phyloP scores from a whole-genome alignment of 2,797 vertebrate genomes.

The Pitangus sulphuratus region DNA sequence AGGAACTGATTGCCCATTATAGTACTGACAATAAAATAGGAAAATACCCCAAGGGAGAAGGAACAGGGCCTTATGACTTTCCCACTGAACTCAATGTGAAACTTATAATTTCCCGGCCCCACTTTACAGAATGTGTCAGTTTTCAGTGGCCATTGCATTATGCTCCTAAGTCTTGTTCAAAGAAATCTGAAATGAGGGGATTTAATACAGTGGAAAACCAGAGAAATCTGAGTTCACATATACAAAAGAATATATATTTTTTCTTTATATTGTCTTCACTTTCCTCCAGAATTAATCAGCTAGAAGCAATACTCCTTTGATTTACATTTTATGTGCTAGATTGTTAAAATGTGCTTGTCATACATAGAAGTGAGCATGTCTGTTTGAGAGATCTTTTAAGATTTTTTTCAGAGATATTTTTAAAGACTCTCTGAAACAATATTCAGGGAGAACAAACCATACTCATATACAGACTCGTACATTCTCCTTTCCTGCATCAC shows the following conservation, averaged over 20 bases:
- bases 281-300: background rate
- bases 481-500: background rate
- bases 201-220: background rate
- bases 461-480: background rate
- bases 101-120: constrained; percentile 45
- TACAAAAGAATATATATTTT: background rate
- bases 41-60: constrained; percentile 56
- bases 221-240: background rate
- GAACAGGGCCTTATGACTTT: constrained; percentile 46
- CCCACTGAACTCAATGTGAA: constrained; percentile 46
- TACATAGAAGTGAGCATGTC: background rate
- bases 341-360: background rate
- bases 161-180: background rate
- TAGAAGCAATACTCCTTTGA: background rate
- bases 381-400: background rate
- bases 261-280: background rate
- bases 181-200: background rate
- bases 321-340: background rate
- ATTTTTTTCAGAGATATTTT: background rate
- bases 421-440: background rate
- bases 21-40: constrained; percentile 55
- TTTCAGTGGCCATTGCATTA: background rate
- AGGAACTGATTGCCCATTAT: constrained; percentile 68
- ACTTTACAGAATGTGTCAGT: background rate
- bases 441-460: background rate